A percentile compares a stretch with the other conserved stretches of the same genome.
Evolutionary conservation across 92 coral and sea anemone genomes (phyloP).

Genomic region (Epizoanthus fatuus): DNA sequence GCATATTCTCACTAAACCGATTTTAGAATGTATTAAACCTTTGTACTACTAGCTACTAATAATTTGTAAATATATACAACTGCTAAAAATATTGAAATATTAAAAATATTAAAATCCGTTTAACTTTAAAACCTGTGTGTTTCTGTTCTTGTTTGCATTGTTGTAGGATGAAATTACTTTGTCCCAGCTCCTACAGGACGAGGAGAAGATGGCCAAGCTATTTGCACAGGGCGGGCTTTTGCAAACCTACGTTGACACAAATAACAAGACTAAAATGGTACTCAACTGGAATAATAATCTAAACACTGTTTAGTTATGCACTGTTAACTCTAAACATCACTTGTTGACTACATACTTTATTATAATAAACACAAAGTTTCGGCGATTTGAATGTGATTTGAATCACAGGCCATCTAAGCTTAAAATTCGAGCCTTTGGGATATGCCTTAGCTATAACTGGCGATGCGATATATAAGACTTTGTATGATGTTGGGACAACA

Average conservation of each 20-base stretch:
- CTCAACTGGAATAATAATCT: neutral
- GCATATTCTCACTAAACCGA: too few species aligned
- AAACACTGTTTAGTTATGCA: too few species aligned
- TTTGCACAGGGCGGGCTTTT: conserved; percentile 20
- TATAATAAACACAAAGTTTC: too few species aligned
- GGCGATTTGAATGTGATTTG: too few species aligned
- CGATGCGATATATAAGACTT: too few species aligned
- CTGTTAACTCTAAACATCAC: too few species aligned
- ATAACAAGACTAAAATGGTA: conserved; percentile 46
- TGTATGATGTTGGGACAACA: too few species aligned
- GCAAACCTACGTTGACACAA: conserved; percentile 32
- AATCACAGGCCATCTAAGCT: too few species aligned
- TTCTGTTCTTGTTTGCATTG: conserved; percentile 33
- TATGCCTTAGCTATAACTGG: too few species aligned
- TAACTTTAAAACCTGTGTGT: neutral
- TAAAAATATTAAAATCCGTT: neutral
- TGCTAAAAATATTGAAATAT: neutral
- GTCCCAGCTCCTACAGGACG: conserved; percentile 43
- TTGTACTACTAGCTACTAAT: neutral
- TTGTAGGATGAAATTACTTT: conserved; percentile 55
- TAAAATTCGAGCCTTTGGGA: too few species aligned
- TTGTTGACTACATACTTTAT: too few species aligned
- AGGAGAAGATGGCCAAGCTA: conserved; percentile 41
- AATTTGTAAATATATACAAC: neutral
- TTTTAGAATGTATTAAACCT: too few species aligned